Base-by-base conservation (phyloP, 1,140 invertebrate genomes). In the Listronotus oregonensis region DNA sequence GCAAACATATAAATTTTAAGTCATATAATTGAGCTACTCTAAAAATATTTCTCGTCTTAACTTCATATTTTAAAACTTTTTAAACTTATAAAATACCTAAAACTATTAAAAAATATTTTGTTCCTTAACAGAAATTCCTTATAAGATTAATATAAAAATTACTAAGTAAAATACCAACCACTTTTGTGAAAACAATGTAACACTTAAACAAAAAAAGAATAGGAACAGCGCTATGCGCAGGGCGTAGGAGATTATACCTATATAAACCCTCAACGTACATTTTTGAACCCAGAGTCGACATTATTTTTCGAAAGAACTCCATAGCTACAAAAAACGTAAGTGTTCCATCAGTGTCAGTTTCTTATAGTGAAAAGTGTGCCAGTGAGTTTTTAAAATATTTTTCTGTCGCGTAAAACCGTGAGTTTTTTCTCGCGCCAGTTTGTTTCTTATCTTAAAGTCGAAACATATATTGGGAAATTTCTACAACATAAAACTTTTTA, bases 261-360 rank as follows among this genome's bases (percentile, higher is more conserved):
- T 54, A 52, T 54, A 60, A 66, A 51, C 50, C 49, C 49, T 46
- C 18, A 47, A 54, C 56, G 50, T 27, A 61, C 49, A 60, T 61
- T 52, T 66, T 66, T 61, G 15, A 66, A 66, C 39, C 4, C 57
- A 66, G 9, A 66, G 64, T 61, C 50, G 34, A 34, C 46, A 56
- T 51, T n/a, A 54, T 39, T 47, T 57, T 34, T 42, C 17, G 1
- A 43, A n/a, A 47, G 14, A 54, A 54, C 37, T 54, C n/a, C 9
- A 37, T 34, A 17, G n/a, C 34, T 52, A 5, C 32, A 3, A 4
- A 27, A 49, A 37, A 31, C 8, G 56, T 47, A 42, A 57, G 54
- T 27, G 56, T 18, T 14, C 3, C 14, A 34, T 11, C 15, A 34
- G 39, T 44, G 8, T 42, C 6, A 55, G 27, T 46, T 46, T 17